Conservation (phyloP, 2,888 invertebrate genomes). For the Watsonalla binaria region DNA sequence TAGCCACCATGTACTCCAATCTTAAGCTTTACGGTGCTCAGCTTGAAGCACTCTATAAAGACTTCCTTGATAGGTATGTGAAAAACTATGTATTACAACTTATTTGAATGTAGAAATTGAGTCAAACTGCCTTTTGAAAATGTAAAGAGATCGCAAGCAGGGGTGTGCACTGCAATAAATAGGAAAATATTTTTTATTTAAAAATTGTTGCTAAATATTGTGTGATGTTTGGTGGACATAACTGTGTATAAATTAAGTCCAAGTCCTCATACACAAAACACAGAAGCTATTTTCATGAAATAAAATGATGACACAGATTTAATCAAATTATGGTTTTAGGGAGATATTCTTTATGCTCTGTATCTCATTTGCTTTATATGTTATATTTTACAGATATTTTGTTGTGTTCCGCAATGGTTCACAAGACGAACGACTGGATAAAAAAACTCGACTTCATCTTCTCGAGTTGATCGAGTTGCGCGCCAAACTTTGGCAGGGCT, state of each 20-base stretch:
- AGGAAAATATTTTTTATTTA: too few relatives aligned
- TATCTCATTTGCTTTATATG: background rate
- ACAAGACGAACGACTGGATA: conserved; percentile 91
- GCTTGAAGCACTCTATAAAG: conserved; percentile 89
- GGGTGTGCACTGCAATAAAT: too few relatives aligned
- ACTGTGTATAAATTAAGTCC: too few relatives aligned
- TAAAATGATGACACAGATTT: too few relatives aligned
- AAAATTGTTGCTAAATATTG: too few relatives aligned
- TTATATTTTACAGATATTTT: conserved; percentile 85
- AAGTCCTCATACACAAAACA: too few relatives aligned
- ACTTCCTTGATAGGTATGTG: conserved; percentile 85
- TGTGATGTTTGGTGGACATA: background rate
- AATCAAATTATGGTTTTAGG: too few relatives aligned
- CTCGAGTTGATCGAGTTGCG: conserved; percentile 95
- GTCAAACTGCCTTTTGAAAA: too few relatives aligned
- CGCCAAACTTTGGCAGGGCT: conserved; percentile 93
- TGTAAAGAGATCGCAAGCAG: too few relatives aligned
- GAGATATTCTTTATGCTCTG: background rate
- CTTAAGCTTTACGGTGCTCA: conserved; percentile 89
- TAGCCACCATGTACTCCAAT: conserved; percentile 88
- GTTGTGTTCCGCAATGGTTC: conserved; percentile 93
- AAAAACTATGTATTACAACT: background rate
- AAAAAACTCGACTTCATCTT: conserved; percentile 90
- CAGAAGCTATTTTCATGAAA: too few relatives aligned
- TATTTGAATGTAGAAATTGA: too few relatives aligned